Evolutionary conservation across 2,113 vertebrate species (phyloP), one percentile per base, ranked within the genome.

Genomic region (Solea solea): DNA sequence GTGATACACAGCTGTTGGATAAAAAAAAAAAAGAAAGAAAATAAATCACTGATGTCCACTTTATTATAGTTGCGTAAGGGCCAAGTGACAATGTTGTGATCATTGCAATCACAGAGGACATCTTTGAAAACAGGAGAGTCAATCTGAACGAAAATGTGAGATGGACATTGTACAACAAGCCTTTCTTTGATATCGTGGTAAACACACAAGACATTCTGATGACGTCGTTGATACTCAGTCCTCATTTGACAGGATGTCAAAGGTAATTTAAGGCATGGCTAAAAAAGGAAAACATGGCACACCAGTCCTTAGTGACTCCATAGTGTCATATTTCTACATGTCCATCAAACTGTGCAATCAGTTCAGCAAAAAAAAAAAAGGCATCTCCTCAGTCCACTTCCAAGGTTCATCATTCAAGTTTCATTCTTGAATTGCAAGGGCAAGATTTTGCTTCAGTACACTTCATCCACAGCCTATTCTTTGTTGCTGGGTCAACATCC

Each of bases 241-340:
- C 25, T 66, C n/a, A 54, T 84, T 71, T 62, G 72, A 76, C 60
- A 62, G 45, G 21, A 61, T 64, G 61, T 62, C 59, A 44, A 9
- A 11, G 70, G 71, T 89, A 56, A 21, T 78, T 89, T 88, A 90
- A 92, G 88, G 85, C 87, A 86, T 89, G 78, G 84, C 74, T 88
- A 65, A 81, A 48, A 48, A 48, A 48, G 14, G 41, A 72, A 82
- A 77, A 78, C 58, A 69, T 54, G 56, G 76, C 78, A 59, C 64
- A 50, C 28, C 52, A 86, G 79, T 87, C 72, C 70, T 78, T 70
- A 10, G 59, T 82, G 85, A 86, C 76, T 78, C 72, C 27, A 28
- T 83, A 62, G 78, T 81, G 84, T 88, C 63, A 21, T 53, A 64
- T 65, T 66, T 85, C 77, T 75, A 57, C 58, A 70, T 58, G 41